Percentiles rank a stretch among this genome's conserved stretches.
These are phyloP conservation scores for Harpegnathos saltator DNA, from an alignment of 1,140 invertebrate species.

Conservation along the genomic window DNA sequence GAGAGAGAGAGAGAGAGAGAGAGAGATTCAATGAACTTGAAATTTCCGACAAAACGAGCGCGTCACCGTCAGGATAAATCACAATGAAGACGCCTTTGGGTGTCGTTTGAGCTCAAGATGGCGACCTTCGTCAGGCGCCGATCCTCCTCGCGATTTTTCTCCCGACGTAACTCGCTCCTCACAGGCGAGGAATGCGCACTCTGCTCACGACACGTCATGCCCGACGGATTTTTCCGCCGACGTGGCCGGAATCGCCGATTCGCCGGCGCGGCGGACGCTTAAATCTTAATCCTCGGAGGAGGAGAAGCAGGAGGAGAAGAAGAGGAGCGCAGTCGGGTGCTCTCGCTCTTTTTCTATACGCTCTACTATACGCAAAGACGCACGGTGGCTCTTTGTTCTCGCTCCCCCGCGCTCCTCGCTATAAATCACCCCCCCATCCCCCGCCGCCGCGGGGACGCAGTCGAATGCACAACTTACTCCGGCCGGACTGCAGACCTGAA, in stretches of 20 bases:
- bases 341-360: constrained; percentile 58
- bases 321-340: no score
- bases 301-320: no score
- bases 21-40: no score
- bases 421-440: constrained; percentile 66
- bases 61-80: no score
- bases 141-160: background rate
- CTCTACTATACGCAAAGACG: constrained; percentile 23
- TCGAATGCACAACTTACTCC: constrained; percentile 64
- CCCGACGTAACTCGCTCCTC: background rate
- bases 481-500: constrained; percentile 48
- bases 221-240: constrained; percentile 2
- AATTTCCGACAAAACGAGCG: no score
- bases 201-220: background rate
- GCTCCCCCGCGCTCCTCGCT: constrained; percentile 3
- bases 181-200: no score
- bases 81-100: no score
- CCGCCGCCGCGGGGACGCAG: constrained; percentile 10
- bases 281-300: constrained; percentile 54
- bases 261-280: background rate
- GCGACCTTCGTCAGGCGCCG: no score
- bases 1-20: no score
- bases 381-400: constrained; percentile 57
- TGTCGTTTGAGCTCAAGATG: no score
- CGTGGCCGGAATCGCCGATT: background rate